A percentile compares a stretch with the other conserved stretches of the same genome.
Conservation (phyloP, 2,113 vertebrate species). For the Anguilla rostrata region DNA sequence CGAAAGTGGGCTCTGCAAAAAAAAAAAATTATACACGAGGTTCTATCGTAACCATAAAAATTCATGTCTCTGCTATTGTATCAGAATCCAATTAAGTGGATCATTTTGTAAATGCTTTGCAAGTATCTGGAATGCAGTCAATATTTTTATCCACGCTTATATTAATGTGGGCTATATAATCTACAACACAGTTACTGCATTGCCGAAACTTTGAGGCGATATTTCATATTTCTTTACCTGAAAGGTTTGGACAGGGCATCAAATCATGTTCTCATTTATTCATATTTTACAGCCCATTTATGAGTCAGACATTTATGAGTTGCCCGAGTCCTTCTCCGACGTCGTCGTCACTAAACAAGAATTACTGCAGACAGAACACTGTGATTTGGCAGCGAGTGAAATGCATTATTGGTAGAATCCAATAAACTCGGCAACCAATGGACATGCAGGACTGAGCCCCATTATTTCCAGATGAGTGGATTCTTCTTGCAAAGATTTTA, state of each 20-base stretch:
- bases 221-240: neutral
- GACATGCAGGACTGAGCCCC: neutral
- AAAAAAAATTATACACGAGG: neutral
- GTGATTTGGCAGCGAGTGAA: neutral
- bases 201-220: neutral
- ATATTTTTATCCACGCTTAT: neutral
- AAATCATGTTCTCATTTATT: neutral
- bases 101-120: neutral
- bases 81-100: too few relatives aligned
- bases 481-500: neutral
- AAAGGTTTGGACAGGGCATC: neutral
- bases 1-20: neutral
- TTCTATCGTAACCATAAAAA: neutral
- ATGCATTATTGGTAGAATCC: neutral
- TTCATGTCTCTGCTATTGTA: too few relatives aligned
- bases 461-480: neutral
- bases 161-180: neutral
- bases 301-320: neutral
- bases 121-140: neutral
- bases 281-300: neutral
- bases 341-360: neutral
- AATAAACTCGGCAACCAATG: neutral
- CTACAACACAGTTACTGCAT: neutral
- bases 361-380: slow-evolving; percentile 2
- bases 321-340: neutral